A percentile compares a stretch with the other conserved stretches of the same genome.
These are phyloP conservation scores for Eurois occulta DNA, from an alignment of 2,888 invertebrate genomes.

Conservation along the genomic window DNA sequence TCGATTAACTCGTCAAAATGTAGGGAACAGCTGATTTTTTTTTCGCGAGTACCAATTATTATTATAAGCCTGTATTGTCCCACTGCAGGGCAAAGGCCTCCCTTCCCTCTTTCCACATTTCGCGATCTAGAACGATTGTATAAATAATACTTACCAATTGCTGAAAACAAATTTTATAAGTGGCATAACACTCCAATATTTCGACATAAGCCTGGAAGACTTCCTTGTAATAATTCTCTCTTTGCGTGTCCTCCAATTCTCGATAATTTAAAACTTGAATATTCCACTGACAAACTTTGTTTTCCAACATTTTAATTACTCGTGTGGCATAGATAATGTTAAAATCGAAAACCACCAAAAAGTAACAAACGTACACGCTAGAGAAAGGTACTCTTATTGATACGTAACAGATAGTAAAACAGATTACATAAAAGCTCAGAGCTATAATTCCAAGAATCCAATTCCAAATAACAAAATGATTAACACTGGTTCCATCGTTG, in stretches of 20 bases:
- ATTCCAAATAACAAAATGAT: conserved; percentile 17
- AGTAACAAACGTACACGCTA: background rate
- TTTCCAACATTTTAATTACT: conserved; percentile 13
- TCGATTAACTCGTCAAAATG: too few relatives aligned
- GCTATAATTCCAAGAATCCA: conserved; percentile 31
- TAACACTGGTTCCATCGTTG: conserved; percentile 6
- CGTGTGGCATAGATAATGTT: conserved; percentile 26
- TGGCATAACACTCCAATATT: conserved; percentile 44
- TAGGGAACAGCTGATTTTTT: too few relatives aligned
- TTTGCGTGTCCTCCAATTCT: background rate
- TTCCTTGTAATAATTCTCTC: background rate
- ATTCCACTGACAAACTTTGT: conserved; percentile 23
- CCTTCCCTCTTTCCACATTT: too few relatives aligned
- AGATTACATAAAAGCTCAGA: background rate
- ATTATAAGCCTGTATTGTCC: too few relatives aligned
- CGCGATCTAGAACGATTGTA: too few relatives aligned
- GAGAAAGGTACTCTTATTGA: background rate
- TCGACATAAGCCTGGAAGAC: conserved; percentile 32
- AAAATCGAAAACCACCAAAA: conserved; percentile 24
- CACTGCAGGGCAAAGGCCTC: too few relatives aligned
- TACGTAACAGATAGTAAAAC: background rate
- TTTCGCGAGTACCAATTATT: too few relatives aligned
- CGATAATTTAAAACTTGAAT: background rate
- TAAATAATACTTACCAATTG: conserved; percentile 15
- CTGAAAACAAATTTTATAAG: conserved; percentile 27